Base-by-base conservation (phyloP, 2,113 vertebrate species). In the Clarias batrachus region DNA sequence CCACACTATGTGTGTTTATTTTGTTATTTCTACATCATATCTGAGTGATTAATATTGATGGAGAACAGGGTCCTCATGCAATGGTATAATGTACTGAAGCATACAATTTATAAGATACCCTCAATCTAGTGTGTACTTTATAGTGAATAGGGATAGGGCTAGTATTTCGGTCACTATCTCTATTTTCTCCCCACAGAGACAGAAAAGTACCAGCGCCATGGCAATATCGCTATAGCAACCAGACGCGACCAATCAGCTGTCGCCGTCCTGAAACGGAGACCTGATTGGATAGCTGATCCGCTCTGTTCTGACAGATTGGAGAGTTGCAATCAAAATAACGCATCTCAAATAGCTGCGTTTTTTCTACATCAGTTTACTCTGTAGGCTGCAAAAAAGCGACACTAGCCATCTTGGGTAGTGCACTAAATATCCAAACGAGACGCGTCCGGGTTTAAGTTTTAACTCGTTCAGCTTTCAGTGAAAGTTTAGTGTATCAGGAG, bases 201-300 rank as follows among this genome's bases (percentile, higher is more conserved):
- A 0, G 14, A 80, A 56, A 80, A 33, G 17, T 19, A 37, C 17
- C 56, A 30, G 4, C 10, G 19, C 78, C 30, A 81, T 62, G 57
- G 78, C 78, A 62, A 74, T 74, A n/a, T 73, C 30, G 56, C 70
- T 25, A 41, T 41, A 21, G 83, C n/a, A 84, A 84, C 68, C 57
- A 71, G 56, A 59, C 54, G 33, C 23, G 57, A 33, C 83, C 57
- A 74, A 84, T 84, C 56, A 84, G 7, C 33, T 25, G 33, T 54
- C 70, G 1, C 68, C 3, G 13, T 37, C 5, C 6, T 13, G 54
- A n/a, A 27, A 74, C 5, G 6, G 17, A 12, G 13, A 62, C 6
- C 1, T 16, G n/a, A 83, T 74, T 84, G 63, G 77, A 14, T 81
- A n/a, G 25, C 54, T 60, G 30, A 33, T 71, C 63, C 56, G 7